Evolutionary conservation across 2,888 invertebrate species (phyloP), one percentile per base, ranked within the genome.

Genomic region (Lycia hirtaria): DNA sequence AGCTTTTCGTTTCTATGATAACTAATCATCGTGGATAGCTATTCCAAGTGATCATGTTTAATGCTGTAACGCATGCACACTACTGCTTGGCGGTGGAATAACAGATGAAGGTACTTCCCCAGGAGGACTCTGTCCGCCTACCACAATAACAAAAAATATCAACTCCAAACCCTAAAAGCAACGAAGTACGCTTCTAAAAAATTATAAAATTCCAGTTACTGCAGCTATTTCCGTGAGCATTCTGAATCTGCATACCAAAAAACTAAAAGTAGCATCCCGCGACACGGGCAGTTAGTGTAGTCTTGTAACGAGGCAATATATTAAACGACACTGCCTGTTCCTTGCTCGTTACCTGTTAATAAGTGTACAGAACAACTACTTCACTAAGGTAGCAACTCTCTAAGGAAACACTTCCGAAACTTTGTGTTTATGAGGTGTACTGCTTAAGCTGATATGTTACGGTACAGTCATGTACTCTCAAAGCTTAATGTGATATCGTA

Each of bases 241-340:
- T 14, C 4, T 26, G 45, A 57, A 60, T 56, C 50, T 55, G 44
- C 53, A 60, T 62, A 38, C 61, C 50, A 49, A 64, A 63, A 65
- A 64, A 58, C 50, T 49, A 61, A 58, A 67, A 62, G 58, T 58
- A 60, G 49, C 48, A 60, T 60, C 56, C 56, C 28, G 7, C 14
- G 40, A 45, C 44, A 20, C 37, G 49, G 24, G 14, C 17, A 48
- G 56, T 77, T 76, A 75, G 72, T 76, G 72, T 77, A 76, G 74
- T 76, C 74, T 66, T 66, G 64, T 73, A 77, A 81, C 73, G 73
- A 75, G 73, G 76, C 72, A 69, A 84, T 86, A 86, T 82, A 86
- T 85, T 77, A 67, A 69, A 68, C 41, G 68, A 62, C 73, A 72
- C 77, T 71, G 65, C 70, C 67, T 65, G 73, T 68, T 75, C 67